A percentile compares a stretch with the other conserved stretches of the same genome.
Evolutionary conservation across 2,113 vertebrate species (phyloP).

Genomic region (Enhydra lutris): DNA sequence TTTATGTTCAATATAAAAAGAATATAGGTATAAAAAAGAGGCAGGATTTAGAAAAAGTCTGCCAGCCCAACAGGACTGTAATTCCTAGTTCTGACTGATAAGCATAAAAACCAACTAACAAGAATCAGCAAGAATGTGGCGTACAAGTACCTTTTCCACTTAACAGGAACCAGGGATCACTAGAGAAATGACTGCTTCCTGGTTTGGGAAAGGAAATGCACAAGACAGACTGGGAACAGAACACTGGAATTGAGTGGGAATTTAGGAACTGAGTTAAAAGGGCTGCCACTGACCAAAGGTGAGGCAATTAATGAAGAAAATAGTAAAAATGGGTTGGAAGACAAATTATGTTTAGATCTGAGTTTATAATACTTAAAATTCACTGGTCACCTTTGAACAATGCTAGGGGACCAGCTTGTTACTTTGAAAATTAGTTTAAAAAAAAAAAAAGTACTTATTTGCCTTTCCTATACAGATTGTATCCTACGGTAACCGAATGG

Average conservation of each 20-base stretch:
- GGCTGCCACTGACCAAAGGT: not conserved
- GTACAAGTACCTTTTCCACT: not conserved
- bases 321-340: not conserved
- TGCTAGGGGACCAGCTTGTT: not conserved
- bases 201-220: not conserved
- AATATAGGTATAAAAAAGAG: not conserved
- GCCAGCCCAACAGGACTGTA: not conserved
- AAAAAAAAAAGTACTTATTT: slow-evolving; percentile 37
- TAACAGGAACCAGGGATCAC: not conserved
- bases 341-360: not conserved
- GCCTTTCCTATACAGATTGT: not conserved
- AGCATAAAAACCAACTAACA: not conserved
- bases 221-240: not conserved
- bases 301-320: not conserved
- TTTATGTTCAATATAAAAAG: not conserved
- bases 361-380: slow-evolving; percentile 8
- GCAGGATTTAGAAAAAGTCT: not conserved
- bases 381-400: not conserved
- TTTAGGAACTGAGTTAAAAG: not conserved
- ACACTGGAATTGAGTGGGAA: not conserved
- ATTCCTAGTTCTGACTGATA: not conserved
- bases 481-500: not conserved
- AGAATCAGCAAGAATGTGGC: not conserved
- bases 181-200: not conserved
- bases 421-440: slow-evolving; percentile 12